These are phyloP conservation scores for Typhlichthys eigenmanni DNA, from an alignment of 2,797 vertebrate genomes.

Conservation along the genomic window DNA sequence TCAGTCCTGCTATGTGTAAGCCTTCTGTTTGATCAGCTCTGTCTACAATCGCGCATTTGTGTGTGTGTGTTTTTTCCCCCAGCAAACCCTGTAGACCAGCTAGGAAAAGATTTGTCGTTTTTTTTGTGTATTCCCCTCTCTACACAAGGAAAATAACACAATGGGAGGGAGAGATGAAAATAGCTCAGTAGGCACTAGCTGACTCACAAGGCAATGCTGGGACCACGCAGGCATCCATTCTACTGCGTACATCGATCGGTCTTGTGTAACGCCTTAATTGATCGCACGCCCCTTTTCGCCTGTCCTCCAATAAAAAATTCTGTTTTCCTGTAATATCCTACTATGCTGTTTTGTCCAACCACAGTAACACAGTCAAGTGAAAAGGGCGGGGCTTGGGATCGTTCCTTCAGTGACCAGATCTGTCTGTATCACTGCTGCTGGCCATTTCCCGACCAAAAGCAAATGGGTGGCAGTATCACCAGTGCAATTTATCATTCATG, in stretches of 20 bases:
- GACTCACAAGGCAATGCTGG: constrained; percentile 71
- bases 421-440: neutral
- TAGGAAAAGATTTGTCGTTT: constrained; percentile 57
- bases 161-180: constrained; percentile 75
- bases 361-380: no score
- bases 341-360: no score
- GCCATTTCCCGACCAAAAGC: constrained; percentile 21
- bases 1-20: constrained; percentile 1
- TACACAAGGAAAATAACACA: constrained; percentile 66
- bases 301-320: no score
- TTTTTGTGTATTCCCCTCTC: constrained; percentile 39
- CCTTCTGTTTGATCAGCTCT: constrained; percentile 20
- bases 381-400: neutral
- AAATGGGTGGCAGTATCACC: constrained; percentile 45
- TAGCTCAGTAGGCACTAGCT: constrained; percentile 76
- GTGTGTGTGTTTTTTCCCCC: constrained; percentile 53
- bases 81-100: constrained; percentile 61
- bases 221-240: constrained; percentile 57
- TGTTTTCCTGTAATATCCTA: no score
- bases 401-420: constrained; percentile 31
- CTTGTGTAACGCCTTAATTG: constrained; percentile 55
- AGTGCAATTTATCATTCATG: constrained; percentile 59
- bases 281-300: no score
- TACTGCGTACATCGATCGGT: constrained; percentile 40
- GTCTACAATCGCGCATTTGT: constrained; percentile 4